Base-by-base conservation (phyloP, 2,888 invertebrate species). In the Metallyticus violacea region DNA sequence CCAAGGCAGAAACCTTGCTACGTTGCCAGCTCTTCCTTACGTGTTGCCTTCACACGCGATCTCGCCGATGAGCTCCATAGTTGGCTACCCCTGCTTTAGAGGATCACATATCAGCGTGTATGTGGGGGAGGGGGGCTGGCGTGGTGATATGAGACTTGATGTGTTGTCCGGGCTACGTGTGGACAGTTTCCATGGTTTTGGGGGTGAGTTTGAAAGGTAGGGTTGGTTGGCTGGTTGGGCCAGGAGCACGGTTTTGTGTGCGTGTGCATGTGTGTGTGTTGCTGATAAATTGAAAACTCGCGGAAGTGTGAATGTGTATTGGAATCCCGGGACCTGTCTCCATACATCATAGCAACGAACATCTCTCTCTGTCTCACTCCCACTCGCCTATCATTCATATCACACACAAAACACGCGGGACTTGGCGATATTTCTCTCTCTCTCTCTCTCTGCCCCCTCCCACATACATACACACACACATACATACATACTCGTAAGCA, bases 251-350 rank as follows among this genome's bases (percentile, higher is more conserved):
- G 79, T 78, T 27, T 9, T 28, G 40, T 28, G 62, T n/a, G 80
- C 27, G 28, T 80, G 80, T 85, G 79, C 40, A 76, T 85, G 77
- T 80, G 9, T n/a, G 26, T 26, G n/a, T 40, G 27, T 26, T 76
- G 76, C 81, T 85, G 86, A 87, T 87, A 86, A 87, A 87, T 87
- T 86, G 86, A 86, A 87, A 86, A 85, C 86, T 82, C 85, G 86
- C 79, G 86, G 87, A 87, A 85, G 87, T 86, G 87, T 87, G 87
- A 87, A 87, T 85, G 81, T 86, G 86, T 86, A 86, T 83, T 82
- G 86, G 83, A 83, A 77, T 62, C 40, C 40, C 83, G 83, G 40
- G 79, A 79, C 79, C 62, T 79, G 79, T 62, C 79, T 79, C 85
- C 85, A 85, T 85, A 62, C 79, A 85, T 85, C 85, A 85, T 85